These are phyloP conservation scores for Watsonalla cultraria DNA, from an alignment of 2,888 invertebrate genomes.

Conservation along the genomic window DNA sequence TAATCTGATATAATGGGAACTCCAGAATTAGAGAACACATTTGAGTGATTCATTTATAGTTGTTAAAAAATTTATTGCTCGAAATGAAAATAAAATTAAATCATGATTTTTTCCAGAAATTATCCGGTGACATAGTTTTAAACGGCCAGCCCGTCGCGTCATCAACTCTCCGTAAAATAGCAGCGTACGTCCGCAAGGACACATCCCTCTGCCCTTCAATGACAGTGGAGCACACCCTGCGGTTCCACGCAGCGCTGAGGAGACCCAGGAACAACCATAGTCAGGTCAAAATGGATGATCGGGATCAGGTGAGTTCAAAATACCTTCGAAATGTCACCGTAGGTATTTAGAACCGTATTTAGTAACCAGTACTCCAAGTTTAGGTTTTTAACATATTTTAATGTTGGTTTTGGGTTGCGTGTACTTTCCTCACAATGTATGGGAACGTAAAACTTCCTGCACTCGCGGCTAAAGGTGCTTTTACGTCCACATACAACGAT, in stretches of 20 bases:
- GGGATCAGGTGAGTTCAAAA: constrained; percentile 80
- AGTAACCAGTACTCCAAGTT: too few species aligned
- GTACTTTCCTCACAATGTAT: too few species aligned
- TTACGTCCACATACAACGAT: not conserved
- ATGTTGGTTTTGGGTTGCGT: too few species aligned
- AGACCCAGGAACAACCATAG: constrained; percentile 80
- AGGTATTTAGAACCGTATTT: too few species aligned
- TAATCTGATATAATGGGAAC: too few species aligned
- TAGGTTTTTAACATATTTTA: too few species aligned
- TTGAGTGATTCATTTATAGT: too few species aligned
- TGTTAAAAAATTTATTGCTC: too few species aligned
- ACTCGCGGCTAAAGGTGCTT: too few species aligned
- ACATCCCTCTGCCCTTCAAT: constrained; percentile 89
- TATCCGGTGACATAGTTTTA: constrained; percentile 88
- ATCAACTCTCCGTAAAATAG: constrained; percentile 83
- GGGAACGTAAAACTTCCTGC: not conserved
- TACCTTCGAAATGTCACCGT: too few species aligned
- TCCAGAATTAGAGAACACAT: too few species aligned
- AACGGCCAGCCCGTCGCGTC: constrained; percentile 91
- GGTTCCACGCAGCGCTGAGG: constrained; percentile 88
- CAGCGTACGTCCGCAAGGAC: constrained; percentile 87
- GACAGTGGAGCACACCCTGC: constrained; percentile 93
- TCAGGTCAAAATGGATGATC: constrained; percentile 84
- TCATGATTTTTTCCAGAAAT: constrained; percentile 51
- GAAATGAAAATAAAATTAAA: not conserved